phyloP scores from a whole-genome alignment of 2,113 vertebrate genomes.

The cat (Felis catus) region DNA sequence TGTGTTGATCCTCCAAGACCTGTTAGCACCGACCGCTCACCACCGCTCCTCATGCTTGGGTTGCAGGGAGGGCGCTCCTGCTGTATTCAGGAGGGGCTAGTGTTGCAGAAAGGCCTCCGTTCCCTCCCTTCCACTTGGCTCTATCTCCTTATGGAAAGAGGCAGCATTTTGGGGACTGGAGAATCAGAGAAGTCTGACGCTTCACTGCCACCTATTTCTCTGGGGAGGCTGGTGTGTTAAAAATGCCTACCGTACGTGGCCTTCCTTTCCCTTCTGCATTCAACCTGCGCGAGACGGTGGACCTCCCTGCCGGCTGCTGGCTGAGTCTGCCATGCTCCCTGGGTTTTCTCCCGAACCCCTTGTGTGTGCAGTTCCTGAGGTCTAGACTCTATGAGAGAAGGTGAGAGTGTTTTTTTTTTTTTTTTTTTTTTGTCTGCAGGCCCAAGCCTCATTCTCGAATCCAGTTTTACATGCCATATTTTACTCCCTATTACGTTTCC shows the following conservation, averaged over 20 bases:
- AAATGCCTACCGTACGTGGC: background rate
- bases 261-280: background rate
- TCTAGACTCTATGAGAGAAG: background rate
- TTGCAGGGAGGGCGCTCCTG: background rate
- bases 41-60: background rate
- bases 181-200: background rate
- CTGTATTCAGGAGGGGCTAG: background rate
- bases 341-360: background rate
- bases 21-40: background rate
- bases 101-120: background rate
- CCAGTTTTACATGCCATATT: background rate
- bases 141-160: background rate
- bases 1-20: background rate
- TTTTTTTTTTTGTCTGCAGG: background rate
- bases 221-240: background rate
- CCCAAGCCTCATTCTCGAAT: background rate
- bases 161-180: background rate
- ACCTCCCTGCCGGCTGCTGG: background rate
- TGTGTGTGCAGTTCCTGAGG: background rate
- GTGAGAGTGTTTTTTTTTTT: too few species aligned
- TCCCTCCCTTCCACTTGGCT: background rate
- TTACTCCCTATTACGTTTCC: background rate
- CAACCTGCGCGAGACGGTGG: background rate
- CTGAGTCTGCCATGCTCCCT: background rate
- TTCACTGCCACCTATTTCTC: background rate